Base-by-base conservation (phyloP, 2,888 invertebrate genomes). In the Macaria notata region DNA sequence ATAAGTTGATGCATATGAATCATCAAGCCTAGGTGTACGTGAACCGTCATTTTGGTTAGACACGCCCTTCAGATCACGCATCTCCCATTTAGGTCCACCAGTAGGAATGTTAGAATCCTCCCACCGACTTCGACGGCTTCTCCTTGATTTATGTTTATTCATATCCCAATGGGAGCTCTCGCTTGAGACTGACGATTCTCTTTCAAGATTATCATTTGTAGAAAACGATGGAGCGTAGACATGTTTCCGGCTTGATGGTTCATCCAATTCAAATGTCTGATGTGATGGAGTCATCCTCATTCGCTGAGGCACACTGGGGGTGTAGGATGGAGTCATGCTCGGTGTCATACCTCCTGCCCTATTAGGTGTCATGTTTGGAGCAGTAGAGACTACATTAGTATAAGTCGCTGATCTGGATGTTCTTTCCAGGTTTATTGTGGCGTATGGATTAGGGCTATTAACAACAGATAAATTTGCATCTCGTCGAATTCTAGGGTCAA, bases 161-260 rank as follows among this genome's bases (percentile, higher is more conserved):
- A 57, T 44, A 9, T 74, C 79, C 69, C 70, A 76, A 49, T 64
- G 46, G 38, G 63, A 64, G n/a, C 19, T 43, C 33, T 79, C 76
- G 54, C 63, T 76, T 3, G 62, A 33, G 3, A 67, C 56, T 4
- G 75, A 68, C 39, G 59, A 59, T 55, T 81, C 79, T 51, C 62
- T 61, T 29, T 81, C 84, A 50, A 67, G 63, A 45, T 61, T 60
- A 33, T 84, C 83, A 54, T 58, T 62, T 51, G 53, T 38, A 46
- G 74, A 56, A 65, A 83, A 79, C 44, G 76, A 70, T 8, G 88
- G 83, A 6, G 86, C 78, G 62, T 88, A 89, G 9, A 88, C 84
- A 63, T 88, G 86, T 65, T 83, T 83, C n/a, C 65, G 68, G 36
- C 42, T 58, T 4, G 65, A 51, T 68, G 42, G 75, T 72, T 83